phyloP scores from a whole-genome alignment of 2,797 vertebrate genomes.

The Momotus momota region DNA sequence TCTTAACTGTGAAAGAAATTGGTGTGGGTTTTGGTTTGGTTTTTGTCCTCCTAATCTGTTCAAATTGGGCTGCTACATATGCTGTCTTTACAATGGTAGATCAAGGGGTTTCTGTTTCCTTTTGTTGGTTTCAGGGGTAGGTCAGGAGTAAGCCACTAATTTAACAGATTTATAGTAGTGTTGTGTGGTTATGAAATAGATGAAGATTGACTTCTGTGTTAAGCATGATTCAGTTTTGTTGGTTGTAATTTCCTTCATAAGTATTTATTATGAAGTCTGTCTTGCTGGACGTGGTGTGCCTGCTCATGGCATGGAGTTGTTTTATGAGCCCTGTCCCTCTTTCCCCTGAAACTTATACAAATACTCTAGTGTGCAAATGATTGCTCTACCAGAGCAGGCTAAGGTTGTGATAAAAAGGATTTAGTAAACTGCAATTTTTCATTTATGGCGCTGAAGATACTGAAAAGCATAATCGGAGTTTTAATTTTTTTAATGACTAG shows the following conservation, averaged over 20 bases:
- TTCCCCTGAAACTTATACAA: neutral
- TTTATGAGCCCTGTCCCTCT: neutral
- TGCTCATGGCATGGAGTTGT: neutral
- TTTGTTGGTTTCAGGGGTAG: neutral
- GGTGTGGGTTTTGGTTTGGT: neutral
- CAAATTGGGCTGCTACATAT: neutral
- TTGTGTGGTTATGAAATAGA: neutral
- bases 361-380: neutral
- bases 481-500: neutral
- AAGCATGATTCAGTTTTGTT: neutral
- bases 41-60: neutral
- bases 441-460: neutral
- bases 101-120: neutral
- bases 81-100: neutral
- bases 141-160: neutral
- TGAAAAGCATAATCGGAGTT: neutral
- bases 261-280: neutral
- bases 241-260: neutral
- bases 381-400: neutral
- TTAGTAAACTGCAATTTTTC: neutral
- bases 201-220: neutral
- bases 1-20: neutral
- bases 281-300: neutral
- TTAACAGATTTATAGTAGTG: neutral
- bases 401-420: neutral